Conservation (phyloP, 2,888 invertebrate genomes). For the Brenthis ino region DNA sequence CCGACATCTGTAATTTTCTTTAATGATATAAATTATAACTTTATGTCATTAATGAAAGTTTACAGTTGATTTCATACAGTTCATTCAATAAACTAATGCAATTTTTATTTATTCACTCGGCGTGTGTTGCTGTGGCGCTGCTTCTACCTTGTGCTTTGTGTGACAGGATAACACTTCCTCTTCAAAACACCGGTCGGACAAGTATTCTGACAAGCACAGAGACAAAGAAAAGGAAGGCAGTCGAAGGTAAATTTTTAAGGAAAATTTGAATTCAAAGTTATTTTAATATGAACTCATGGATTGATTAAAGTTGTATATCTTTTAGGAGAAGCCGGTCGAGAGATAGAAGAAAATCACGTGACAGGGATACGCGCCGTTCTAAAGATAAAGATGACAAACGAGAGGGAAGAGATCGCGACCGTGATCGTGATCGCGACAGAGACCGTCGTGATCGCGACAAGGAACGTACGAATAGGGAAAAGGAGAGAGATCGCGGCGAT, state of each 20-base stretch:
- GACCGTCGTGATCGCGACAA: constrained; percentile 38
- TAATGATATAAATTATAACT: constrained; percentile 45
- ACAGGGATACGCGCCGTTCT: constrained; percentile 82
- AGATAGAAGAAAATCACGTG: constrained; percentile 80
- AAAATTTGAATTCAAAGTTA: too few species aligned
- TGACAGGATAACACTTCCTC: constrained; percentile 82
- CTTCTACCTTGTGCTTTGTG: constrained; percentile 84
- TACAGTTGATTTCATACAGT: constrained; percentile 62
- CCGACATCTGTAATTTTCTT: constrained; percentile 66
- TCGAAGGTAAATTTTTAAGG: constrained; percentile 57
- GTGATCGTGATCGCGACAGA: constrained; percentile 46
- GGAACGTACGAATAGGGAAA: constrained; percentile 1
- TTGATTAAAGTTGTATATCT: neutral
- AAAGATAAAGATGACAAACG: constrained; percentile 79
- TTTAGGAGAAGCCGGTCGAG: constrained; percentile 70
- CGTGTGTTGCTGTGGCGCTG: constrained; percentile 83
- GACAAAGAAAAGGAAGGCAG: constrained; percentile 67
- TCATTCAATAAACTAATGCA: constrained; percentile 76
- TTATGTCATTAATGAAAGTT: constrained; percentile 59
- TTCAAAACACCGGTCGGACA: constrained; percentile 81
- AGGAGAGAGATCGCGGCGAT: constrained; percentile 1
- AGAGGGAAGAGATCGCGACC: constrained; percentile 57
- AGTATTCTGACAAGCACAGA: constrained; percentile 81
- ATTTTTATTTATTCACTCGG: constrained; percentile 81
- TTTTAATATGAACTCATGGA: too few species aligned